Evolutionary conservation across 2,113 vertebrate genomes (phyloP).

Genomic region (Proterorhinus semilunaris): DNA sequence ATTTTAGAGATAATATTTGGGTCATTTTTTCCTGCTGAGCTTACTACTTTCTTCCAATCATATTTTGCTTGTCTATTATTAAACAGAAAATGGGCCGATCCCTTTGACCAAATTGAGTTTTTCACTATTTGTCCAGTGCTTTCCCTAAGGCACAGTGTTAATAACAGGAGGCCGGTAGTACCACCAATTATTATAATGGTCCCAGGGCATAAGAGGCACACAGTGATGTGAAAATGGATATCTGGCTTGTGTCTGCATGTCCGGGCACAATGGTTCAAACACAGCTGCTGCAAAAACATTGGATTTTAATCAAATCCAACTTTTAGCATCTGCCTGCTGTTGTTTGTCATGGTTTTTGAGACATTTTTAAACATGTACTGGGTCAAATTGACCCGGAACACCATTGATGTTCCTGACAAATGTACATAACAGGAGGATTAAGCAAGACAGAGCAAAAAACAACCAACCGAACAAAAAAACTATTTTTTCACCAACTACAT

Average conservation of each 20-base stretch:
- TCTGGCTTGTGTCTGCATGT: conserved; percentile 60
- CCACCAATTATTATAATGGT: conserved; percentile 61
- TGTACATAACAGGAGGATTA: no score
- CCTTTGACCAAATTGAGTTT: conserved; percentile 47
- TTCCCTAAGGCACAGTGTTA: conserved; percentile 51
- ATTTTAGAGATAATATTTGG: conserved; percentile 8
- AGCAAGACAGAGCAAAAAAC: background rate
- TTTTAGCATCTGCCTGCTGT: conserved; percentile 4
- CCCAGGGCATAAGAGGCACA: conserved; percentile 25
- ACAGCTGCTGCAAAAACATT: conserved; percentile 42
- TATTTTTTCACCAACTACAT: no score
- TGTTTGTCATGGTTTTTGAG: background rate
- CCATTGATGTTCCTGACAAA: no score
- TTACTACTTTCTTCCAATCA: conserved; percentile 10
- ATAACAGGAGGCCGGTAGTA: conserved; percentile 49
- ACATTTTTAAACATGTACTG: no score
- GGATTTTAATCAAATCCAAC: conserved; percentile 32
- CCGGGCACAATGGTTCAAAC: conserved; percentile 22
- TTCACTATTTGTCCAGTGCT: conserved; percentile 41
- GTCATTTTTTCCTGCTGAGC: background rate
- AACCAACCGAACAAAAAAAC: no score
- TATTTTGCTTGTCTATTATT: conserved; percentile 17
- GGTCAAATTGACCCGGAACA: no score
- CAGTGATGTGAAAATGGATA: conserved; percentile 59
- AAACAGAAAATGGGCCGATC: conserved; percentile 46